A percentile compares a stretch with the other conserved stretches of the same genome.
phyloP scores from a whole-genome alignment of 2,113 vertebrate genomes.

The Melanocharis versteri region DNA sequence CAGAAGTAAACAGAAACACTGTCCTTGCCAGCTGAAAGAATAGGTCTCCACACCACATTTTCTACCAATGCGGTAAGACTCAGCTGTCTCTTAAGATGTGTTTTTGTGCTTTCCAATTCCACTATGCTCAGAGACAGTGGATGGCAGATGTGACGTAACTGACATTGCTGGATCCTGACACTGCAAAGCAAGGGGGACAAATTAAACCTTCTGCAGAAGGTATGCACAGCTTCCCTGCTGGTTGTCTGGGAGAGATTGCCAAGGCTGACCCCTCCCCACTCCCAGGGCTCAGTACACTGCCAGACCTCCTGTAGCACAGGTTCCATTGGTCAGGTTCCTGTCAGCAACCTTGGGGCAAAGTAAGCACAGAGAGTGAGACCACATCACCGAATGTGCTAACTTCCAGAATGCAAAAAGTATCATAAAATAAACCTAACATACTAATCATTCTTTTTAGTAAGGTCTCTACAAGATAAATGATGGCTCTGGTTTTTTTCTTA shows the following conservation, averaged over 20 bases:
- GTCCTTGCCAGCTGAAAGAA: not conserved
- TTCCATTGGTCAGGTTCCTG: fast-evolving
- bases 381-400: not conserved
- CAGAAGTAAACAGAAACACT: not conserved
- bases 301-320: not conserved
- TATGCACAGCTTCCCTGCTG: not conserved
- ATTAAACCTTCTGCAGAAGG: not conserved
- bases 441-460: not conserved
- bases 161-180: not conserved
- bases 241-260: not conserved
- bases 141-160: not conserved
- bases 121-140: not conserved
- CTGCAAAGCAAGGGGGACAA: not conserved
- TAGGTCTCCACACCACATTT: not conserved
- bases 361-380: not conserved
- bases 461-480: not conserved
- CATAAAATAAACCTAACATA: not conserved
- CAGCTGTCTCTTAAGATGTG: not conserved
- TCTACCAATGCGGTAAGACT: not conserved
- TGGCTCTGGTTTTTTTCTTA: not conserved
- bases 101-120: not conserved
- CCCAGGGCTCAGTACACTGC: fast-evolving
- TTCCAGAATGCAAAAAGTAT: not conserved
- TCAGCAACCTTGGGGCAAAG: not conserved
- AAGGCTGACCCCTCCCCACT: not conserved